A percentile compares a stretch with the other conserved stretches of the same genome.
Evolutionary conservation across 2,888 invertebrate genomes (phyloP).

Genomic region (Hydropsyche betteni): DNA sequence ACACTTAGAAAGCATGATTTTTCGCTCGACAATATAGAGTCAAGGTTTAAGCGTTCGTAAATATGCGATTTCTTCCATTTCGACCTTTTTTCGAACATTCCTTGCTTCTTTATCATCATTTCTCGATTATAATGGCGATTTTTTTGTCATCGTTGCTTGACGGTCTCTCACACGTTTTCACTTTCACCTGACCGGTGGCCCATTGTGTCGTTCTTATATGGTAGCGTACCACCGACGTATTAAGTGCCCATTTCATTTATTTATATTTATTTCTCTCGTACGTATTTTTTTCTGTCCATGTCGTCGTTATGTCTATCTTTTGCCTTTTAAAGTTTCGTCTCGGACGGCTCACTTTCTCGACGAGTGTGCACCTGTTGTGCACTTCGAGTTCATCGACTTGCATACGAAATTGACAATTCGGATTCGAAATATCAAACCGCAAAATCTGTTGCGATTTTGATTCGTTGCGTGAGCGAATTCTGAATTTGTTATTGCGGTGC

Average conservation of each 20-base stretch:
- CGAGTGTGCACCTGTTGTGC: slow-evolving; percentile 9
- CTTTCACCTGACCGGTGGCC: slow-evolving; percentile 22
- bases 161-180: slow-evolving; percentile 27
- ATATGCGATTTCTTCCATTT: no score
- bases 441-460: no score
- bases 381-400: slow-evolving; percentile 1
- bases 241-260: slow-evolving; percentile 9
- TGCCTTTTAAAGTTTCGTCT: slow-evolving; percentile 19
- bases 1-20: not conserved
- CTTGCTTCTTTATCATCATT: not conserved
- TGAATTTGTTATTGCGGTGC: no score
- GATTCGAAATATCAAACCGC: no score
- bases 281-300: not conserved
- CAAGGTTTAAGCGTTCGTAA: not conserved
- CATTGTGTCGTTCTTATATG: slow-evolving; percentile 29
- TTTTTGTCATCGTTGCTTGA: slow-evolving; percentile 9
- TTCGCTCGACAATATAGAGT: slow-evolving; percentile 1
- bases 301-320: slow-evolving; percentile 1
- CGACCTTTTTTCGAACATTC: not conserved
- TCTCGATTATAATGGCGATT: not conserved
- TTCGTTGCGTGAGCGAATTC: no score
- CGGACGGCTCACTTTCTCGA: slow-evolving; percentile 23
- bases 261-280: not conserved
- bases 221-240: slow-evolving; percentile 22
- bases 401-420: no score